These are phyloP conservation scores for Cheirogaleus major DNA, from an alignment of 2,797 vertebrate genomes.

Conservation along the genomic window DNA sequence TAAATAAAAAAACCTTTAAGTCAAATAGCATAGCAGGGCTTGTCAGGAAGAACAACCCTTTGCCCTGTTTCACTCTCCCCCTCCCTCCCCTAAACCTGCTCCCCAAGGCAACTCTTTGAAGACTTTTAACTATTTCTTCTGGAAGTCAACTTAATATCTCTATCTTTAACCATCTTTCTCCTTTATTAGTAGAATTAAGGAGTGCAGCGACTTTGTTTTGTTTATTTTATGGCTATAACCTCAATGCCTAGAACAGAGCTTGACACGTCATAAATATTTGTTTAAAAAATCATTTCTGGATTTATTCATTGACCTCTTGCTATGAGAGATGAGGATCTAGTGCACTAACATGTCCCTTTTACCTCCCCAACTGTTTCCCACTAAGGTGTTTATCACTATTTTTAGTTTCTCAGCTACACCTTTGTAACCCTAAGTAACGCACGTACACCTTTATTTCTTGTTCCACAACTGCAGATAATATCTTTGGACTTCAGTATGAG, in stretches of 20 bases:
- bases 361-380: background rate
- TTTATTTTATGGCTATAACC: background rate
- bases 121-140: conserved; percentile 16
- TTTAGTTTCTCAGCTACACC: background rate
- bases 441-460: background rate
- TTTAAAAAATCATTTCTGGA: background rate
- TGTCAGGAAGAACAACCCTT: background rate
- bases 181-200: background rate
- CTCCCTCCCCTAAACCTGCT: background rate
- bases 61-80: background rate
- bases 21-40: background rate
- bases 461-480: background rate
- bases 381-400: conserved; percentile 8
- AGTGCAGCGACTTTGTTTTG: background rate
- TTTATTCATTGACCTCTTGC: background rate
- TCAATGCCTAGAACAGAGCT: background rate
- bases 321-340: background rate
- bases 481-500: background rate
- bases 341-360: background rate
- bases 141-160: background rate
- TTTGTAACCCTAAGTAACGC: background rate
- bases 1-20: background rate
- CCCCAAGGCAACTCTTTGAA: background rate
- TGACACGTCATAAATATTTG: background rate
- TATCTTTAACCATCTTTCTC: background rate